These are phyloP conservation scores for Eupleurogrammus muticus DNA, from an alignment of 2,797 vertebrate genomes.

Conservation along the genomic window DNA sequence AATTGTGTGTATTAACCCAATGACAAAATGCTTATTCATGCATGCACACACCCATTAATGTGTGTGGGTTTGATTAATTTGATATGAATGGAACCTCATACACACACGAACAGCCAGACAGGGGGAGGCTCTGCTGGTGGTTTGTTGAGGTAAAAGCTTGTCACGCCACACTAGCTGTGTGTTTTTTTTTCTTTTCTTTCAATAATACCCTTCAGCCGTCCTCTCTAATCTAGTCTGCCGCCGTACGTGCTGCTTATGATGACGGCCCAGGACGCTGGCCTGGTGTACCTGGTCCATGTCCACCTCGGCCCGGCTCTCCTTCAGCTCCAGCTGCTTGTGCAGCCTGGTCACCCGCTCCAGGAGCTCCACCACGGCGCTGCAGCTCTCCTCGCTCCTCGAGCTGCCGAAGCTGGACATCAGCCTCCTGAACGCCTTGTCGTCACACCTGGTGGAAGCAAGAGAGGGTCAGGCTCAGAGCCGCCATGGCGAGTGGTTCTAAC, in stretches of 20 bases:
- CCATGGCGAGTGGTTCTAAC: too few relatives aligned
- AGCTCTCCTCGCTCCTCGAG: conserved; percentile 69
- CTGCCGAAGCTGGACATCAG: conserved; percentile 81
- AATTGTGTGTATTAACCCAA: too few relatives aligned
- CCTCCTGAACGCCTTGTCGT: conserved; percentile 83
- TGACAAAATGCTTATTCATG: too few relatives aligned
- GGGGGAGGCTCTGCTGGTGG: conserved; percentile 44
- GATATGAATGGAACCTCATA: too few relatives aligned
- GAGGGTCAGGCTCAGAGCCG: neutral
- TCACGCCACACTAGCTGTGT: conserved; percentile 59
- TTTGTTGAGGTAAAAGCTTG: conserved; percentile 61
- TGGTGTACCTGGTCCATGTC: conserved; percentile 79
- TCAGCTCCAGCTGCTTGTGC: conserved; percentile 85
- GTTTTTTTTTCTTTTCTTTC: conserved; percentile 51
- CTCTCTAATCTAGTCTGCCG: conserved; percentile 71
- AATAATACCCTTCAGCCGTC: conserved; percentile 64
- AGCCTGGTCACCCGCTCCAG: conserved; percentile 78
- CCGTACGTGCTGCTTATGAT: conserved; percentile 25
- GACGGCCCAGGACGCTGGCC: conserved; percentile 18
- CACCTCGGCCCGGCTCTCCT: conserved; percentile 76
- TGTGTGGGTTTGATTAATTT: too few relatives aligned
- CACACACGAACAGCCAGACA: conserved; percentile 6
- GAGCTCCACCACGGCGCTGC: conserved; percentile 77
- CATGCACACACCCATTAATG: conserved; percentile 13
- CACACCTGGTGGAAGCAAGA: conserved; percentile 79